Evolutionary conservation across 2,888 invertebrate genomes (phyloP), one percentile per base, ranked within the genome.

Genomic region (Allacma fusca): DNA sequence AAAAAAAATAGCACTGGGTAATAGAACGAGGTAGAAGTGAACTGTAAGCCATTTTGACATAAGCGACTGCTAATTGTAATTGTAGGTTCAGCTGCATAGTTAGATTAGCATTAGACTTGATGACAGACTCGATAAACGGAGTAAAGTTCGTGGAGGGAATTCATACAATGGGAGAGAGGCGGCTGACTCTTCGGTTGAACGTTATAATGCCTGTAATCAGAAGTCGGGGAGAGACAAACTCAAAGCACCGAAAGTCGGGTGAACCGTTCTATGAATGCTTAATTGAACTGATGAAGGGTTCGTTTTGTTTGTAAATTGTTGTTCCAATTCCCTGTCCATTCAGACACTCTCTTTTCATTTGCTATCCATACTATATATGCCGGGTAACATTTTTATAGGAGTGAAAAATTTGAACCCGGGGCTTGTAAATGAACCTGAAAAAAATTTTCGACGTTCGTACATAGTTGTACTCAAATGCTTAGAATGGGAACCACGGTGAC

Each of bases 61-160:
- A 44, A 70, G 40, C 40, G 50, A 21, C 26, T 70, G 50, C 70
- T 70, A 70, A 70, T 70, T 44, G 50, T 70, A 70, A 70, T 70
- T 70, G 21, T 26, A 70, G 62, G 62, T 24, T 62, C n/a, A 16
- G 50, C 16, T 50, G 50, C 1, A 50, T 50, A n/a, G 50, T 50
- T 50, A 16, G n/a, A 50, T 50, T 50, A 50, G 50, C 50, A 50
- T 50, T 13, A 19, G 50, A 16, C 16, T 50, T 50, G 50, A 50
- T 50, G 4, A 16, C 9, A 16, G 50, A 4, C 50, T 50, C 50
- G 50, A 50, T 50, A 50, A 50, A 50, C 50, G 4, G 34, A 50
- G 7, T 19, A 5, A 19, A 13, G 16, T 50, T 50, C n/a, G 19
- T 2, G 16, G 62, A 62, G 62, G 26, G 62, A 62, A 21, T 12